These are phyloP conservation scores for Tachysurus vachellii DNA, from an alignment of 2,113 vertebrate species.

Conservation along the genomic window DNA sequence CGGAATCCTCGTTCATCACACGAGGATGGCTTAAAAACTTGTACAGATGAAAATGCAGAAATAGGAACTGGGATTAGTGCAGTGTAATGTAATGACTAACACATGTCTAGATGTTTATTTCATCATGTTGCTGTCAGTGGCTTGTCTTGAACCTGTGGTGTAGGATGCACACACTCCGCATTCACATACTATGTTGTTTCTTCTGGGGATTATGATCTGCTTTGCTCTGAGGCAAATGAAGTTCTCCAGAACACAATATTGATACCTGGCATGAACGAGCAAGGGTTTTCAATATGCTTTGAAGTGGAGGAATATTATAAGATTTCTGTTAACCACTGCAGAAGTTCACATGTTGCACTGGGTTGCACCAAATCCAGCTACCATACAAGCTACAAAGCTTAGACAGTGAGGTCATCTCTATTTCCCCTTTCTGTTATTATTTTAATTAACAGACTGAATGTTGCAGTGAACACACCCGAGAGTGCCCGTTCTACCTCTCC, in stretches of 20 bases:
- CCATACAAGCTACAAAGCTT: slow-evolving; percentile 25
- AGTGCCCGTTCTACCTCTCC: slow-evolving; percentile 34
- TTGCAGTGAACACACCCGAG: slow-evolving; percentile 53
- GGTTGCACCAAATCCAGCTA: background rate
- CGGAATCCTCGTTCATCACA: background rate
- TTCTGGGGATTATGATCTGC: slow-evolving; percentile 24
- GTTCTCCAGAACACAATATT: background rate
- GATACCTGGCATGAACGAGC: background rate
- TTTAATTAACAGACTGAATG: slow-evolving; percentile 71
- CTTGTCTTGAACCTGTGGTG: slow-evolving; percentile 4
- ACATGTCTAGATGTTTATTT: slow-evolving; percentile 38
- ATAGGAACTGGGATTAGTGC: slow-evolving; percentile 34
- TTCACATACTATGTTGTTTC: background rate
- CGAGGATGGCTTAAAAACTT: background rate
- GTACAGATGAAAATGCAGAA: slow-evolving; percentile 33
- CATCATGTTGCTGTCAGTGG: slow-evolving; percentile 35
- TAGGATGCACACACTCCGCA: slow-evolving; percentile 16
- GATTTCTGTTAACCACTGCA: too few relatives aligned
- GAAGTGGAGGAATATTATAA: background rate
- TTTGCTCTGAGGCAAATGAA: background rate
- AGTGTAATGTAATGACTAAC: slow-evolving; percentile 3
- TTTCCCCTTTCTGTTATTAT: slow-evolving; percentile 49
- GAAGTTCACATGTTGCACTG: background rate
- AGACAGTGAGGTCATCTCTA: slow-evolving; percentile 20
- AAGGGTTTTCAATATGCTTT: background rate